Evolutionary conservation across 2,888 invertebrate genomes (phyloP), one percentile per base, ranked within the genome.

Genomic region (Chironomus riparius): DNA sequence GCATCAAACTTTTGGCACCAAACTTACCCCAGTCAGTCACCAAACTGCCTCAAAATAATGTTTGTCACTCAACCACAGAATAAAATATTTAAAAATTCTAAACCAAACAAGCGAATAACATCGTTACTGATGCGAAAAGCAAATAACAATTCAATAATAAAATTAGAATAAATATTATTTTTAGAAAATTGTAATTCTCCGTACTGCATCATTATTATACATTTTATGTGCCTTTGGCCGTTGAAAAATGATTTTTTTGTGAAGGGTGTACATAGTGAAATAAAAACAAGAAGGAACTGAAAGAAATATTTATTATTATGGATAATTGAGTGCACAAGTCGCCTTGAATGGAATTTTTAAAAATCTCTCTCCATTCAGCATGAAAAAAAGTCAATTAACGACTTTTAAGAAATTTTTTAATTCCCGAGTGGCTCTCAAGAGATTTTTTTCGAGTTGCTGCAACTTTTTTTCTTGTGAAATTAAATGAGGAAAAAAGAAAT

Each of bases 81-180:
- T 1, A 10, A 38, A 38, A 38, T 38, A 38, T 38, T n/a, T 38
- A 38, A 38, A 38, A 38, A 38, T 38, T 38, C n/a, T 5, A 4
- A 22, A 18, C 4, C 18, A 65, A 22, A 18, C 18, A 22, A 18
- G 18, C 22, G 65, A 65, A 22, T 65, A 65, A 65, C 65, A 18
- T 21, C 65, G 22, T 22, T 3, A 65, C 65, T 65, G 65, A 65
- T 65, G 65, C 65, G 65, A 65, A 65, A 65, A 65, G 18, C 22
- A 65, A 65, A 65, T 65, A 65, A 65, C 65, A 65, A 65, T 65
- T 65, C 65, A 65, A 65, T 65, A 65, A 65, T 65, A 65, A 65
- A 65, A 65, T 65, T 65, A 65, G 65, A 65, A 65, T 65, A 65
- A 65, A 65, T 65, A 65, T 65, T 65, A 15, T 56, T 56, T 18